These are phyloP conservation scores for Rousettus leschenaultii DNA, from an alignment of 2,113 vertebrate species.

Conservation along the genomic window DNA sequence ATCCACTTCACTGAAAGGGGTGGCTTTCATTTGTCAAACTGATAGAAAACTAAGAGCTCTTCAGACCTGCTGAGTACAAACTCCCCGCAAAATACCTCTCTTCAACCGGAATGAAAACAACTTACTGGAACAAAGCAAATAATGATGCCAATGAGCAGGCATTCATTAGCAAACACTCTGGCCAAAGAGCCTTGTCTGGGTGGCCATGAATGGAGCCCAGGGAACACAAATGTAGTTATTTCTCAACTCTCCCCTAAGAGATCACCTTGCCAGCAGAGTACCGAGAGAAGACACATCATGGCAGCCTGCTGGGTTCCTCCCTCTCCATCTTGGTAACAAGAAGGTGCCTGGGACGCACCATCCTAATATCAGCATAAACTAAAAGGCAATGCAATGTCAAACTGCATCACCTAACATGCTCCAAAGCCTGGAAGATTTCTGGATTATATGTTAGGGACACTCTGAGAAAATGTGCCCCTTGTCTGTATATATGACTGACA, in stretches of 20 bases:
- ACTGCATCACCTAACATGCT: neutral
- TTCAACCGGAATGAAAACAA: neutral
- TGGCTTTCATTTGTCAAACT: neutral
- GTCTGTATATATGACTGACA: neutral
- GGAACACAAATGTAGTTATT: neutral
- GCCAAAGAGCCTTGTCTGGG: neutral
- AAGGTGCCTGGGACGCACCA: neutral
- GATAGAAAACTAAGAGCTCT: conserved; percentile 21
- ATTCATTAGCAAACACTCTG: neutral
- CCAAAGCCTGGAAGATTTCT: neutral
- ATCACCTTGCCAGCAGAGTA: neutral
- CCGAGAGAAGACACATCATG: neutral
- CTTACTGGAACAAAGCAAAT: neutral
- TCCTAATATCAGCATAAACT: neutral
- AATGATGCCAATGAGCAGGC: neutral
- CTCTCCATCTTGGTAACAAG: neutral
- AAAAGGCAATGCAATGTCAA: neutral
- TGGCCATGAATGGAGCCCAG: neutral
- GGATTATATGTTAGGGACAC: neutral
- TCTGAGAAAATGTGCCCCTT: neutral
- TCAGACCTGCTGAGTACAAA: neutral
- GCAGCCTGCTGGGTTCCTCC: neutral
- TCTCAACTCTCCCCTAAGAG: neutral
- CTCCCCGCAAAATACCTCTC: neutral
- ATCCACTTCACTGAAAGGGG: neutral